phyloP scores from a whole-genome alignment of 2,888 invertebrate species.

The Invenusta paracnida region DNA sequence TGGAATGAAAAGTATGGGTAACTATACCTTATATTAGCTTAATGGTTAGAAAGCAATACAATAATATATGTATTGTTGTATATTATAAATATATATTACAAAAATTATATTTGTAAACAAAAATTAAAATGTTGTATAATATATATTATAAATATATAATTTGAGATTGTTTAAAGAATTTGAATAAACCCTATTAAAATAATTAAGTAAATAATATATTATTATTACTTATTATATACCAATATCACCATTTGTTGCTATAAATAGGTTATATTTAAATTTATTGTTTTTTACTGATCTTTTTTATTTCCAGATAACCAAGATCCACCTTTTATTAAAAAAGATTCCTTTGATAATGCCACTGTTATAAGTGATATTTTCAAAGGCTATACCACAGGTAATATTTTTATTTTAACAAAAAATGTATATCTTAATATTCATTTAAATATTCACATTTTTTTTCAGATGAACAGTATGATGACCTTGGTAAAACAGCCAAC shows the following conservation, averaged over 20 bases:
- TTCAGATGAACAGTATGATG: not conserved
- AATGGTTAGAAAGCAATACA: too few species aligned
- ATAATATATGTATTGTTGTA: too few species aligned
- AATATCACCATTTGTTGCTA: not conserved
- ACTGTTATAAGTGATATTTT: not conserved
- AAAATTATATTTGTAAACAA: not conserved
- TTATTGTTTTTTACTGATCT: not conserved
- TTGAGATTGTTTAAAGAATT: not conserved
- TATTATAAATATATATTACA: too few species aligned
- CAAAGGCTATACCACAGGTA: conserved; percentile 4
- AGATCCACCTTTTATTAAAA: not conserved
- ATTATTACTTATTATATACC: not conserved
- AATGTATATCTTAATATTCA: not conserved
- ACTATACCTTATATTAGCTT: too few species aligned
- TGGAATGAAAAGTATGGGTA: too few species aligned
- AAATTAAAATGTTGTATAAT: not conserved
- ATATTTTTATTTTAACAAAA: not conserved
- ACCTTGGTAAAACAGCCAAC: not conserved
- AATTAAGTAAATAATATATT: not conserved
- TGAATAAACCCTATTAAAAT: too few species aligned
- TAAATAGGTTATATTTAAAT: not conserved
- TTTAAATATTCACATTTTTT: not conserved
- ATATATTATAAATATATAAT: not conserved
- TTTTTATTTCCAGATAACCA: not conserved
- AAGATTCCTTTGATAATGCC: not conserved